Evolutionary conservation across 2,888 invertebrate genomes (phyloP).

Genomic region (Helleia helle): DNA sequence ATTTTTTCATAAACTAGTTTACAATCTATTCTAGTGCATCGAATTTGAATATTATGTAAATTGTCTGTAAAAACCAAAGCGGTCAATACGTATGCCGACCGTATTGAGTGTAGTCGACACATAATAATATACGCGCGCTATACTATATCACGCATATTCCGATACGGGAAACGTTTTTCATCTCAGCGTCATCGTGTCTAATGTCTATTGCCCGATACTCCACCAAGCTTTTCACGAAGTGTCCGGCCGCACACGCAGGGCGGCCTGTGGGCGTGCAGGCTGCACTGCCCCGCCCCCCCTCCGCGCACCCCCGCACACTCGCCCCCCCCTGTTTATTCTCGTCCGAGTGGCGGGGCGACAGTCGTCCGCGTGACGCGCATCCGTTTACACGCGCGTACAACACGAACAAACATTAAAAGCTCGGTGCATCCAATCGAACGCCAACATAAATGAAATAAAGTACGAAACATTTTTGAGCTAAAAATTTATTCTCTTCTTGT

Average conservation of each 20-base stretch:
- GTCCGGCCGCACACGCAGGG: slow-evolving; percentile 39
- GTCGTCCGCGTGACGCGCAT: slow-evolving; percentile 68
- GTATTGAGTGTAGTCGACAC: neutral
- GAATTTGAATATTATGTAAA: no score
- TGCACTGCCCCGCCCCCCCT: slow-evolving; percentile 37
- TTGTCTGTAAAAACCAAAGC: neutral
- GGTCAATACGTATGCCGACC: neutral
- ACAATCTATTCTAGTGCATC: no score
- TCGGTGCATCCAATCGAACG: slow-evolving; percentile 56
- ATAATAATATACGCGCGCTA: no score
- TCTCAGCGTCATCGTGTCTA: slow-evolving; percentile 14
- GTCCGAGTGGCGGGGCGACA: slow-evolving; percentile 61
- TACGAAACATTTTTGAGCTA: slow-evolving; percentile 24
- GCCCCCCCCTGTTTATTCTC: slow-evolving; percentile 67
- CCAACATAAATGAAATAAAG: slow-evolving; percentile 41
- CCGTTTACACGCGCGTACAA: slow-evolving; percentile 50
- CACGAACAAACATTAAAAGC: slow-evolving; percentile 36
- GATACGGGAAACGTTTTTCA: slow-evolving; percentile 11
- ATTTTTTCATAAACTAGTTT: no score
- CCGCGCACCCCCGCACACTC: slow-evolving; percentile 29
- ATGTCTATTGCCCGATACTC: slow-evolving; percentile 14
- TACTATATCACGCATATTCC: neutral
- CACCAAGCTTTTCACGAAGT: slow-evolving; percentile 21
- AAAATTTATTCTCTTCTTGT: slow-evolving; percentile 1
- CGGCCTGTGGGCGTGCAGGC: slow-evolving; percentile 69